Base-by-base conservation (phyloP, 2,888 invertebrate species). In the Hetaerina titia region DNA sequence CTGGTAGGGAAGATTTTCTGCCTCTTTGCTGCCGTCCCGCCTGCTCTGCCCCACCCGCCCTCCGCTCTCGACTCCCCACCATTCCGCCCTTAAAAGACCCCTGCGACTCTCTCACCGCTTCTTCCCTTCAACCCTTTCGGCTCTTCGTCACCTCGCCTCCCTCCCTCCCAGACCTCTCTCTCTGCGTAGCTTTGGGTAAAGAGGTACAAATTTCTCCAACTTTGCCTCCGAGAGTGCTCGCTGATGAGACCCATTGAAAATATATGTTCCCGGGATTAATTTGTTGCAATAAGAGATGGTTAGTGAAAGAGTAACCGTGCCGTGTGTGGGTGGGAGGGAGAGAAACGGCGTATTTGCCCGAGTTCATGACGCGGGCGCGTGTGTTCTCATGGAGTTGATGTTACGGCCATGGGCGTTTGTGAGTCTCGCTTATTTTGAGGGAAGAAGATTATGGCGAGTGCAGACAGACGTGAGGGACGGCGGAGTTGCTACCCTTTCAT, bases 201-300 rank as follows among this genome's bases (percentile, higher is more conserved):
- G 64, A n/a, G 19, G 25, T 57, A 58, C 90, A 69, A 92, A 92
- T 92, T 92, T 69, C 69, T 56, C 92, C 92, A 74, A 92, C 57
- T 92, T 92, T 31, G 56, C 22, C 81, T 25, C 74, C 74, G 81
- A 25, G 6, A 31, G 56, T 22, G n/a, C 64, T n/a, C 92, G 69
- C 92, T 92, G 69, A 92, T 92, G 92, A 74, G 56, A 45, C 69
- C 92, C 92, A 92, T 92, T 69, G 92, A 92, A 92, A 92, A 92
- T 92, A 69, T 92, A n/a, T 69, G 69, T 92, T 56, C 64, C 56
- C 11, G 57, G 13, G 56, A 64, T 90, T 90, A 64, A 69, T 90
- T 90, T 69, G 69, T 45, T 31, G 25, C 92, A n/a, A 56, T 56
- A 7, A 57, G 56, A 57, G 56, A 81, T 81, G 13, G 69, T 25